These are phyloP conservation scores for Chiridota heheva DNA, from an alignment of 35 echinoderm and acorn worm genomes.

Conservation along the genomic window DNA sequence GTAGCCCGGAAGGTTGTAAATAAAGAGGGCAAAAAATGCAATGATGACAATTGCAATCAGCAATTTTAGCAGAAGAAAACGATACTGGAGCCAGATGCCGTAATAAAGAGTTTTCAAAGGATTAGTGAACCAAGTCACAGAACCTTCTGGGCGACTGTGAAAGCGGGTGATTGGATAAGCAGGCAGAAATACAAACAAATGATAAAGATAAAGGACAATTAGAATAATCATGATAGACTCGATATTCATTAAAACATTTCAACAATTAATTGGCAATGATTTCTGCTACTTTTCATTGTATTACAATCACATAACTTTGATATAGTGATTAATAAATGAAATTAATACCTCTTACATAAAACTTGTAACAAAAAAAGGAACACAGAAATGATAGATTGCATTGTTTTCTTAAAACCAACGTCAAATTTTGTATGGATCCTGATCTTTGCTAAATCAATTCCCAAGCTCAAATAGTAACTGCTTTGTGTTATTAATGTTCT, in stretches of 20 bases:
- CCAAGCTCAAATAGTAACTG: no score
- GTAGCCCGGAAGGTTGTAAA: constrained; percentile 87
- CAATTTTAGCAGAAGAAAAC: constrained; percentile 73
- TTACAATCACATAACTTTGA: background rate
- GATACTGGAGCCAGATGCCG: constrained; percentile 68
- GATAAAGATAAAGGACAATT: background rate
- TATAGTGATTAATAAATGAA: background rate
- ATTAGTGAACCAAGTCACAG: constrained; percentile 77
- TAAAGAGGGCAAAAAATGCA: constrained; percentile 66
- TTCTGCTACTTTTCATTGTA: background rate
- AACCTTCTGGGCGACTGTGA: constrained; percentile 80
- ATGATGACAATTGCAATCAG: constrained; percentile 53
- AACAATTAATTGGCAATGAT: background rate
- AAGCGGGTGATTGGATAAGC: background rate
- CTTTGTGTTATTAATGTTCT: no score
- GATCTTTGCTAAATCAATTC: no score
- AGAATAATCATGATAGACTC: background rate
- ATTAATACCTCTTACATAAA: no score
- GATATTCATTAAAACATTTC: background rate
- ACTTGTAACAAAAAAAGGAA: no score
- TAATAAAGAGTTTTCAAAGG: constrained; percentile 75
- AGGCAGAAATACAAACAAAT: constrained; percentile 2
- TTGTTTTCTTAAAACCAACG: no score
- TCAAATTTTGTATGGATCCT: no score
- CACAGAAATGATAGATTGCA: no score